These are phyloP conservation scores for Percopsis transmontana DNA, from an alignment of 2,113 vertebrate species.

Conservation along the genomic window DNA sequence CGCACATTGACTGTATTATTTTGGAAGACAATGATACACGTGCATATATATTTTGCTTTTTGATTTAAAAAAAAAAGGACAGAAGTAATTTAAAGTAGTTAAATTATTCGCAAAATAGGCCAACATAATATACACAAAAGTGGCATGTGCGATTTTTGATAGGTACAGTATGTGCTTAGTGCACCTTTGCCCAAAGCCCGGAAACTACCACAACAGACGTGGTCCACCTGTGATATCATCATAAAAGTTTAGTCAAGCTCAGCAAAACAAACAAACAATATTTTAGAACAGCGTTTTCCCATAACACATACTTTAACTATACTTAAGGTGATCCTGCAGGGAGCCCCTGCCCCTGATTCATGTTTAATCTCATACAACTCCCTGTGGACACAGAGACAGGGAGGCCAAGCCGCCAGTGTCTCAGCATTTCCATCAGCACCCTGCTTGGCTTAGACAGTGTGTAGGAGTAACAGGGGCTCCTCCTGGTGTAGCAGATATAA, in stretches of 20 bases:
- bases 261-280: constrained; percentile 1
- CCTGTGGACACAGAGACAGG: constrained; percentile 2
- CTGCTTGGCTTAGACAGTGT: constrained; percentile 3
- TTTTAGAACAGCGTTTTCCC: neutral
- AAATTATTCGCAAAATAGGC: too few relatives aligned
- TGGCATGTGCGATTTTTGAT: too few relatives aligned
- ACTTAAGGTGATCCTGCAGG: too few relatives aligned
- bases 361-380: constrained; percentile 4
- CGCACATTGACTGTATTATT: too few relatives aligned
- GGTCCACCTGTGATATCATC: neutral
- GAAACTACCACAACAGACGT: too few relatives aligned
- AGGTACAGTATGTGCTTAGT: too few relatives aligned
- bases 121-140: too few relatives aligned
- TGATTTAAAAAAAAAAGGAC: too few relatives aligned
- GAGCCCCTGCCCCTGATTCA: neutral
- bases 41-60: too few relatives aligned
- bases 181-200: too few relatives aligned
- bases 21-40: too few relatives aligned
- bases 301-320: neutral
- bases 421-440: constrained; percentile 4
- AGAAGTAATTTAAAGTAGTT: too few relatives aligned
- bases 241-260: neutral
- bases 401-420: neutral
- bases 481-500: constrained; percentile 2
- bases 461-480: constrained; percentile 18